These are phyloP conservation scores for Tricholaema leucomelas DNA, from an alignment of 2,113 vertebrate species.

Conservation along the genomic window DNA sequence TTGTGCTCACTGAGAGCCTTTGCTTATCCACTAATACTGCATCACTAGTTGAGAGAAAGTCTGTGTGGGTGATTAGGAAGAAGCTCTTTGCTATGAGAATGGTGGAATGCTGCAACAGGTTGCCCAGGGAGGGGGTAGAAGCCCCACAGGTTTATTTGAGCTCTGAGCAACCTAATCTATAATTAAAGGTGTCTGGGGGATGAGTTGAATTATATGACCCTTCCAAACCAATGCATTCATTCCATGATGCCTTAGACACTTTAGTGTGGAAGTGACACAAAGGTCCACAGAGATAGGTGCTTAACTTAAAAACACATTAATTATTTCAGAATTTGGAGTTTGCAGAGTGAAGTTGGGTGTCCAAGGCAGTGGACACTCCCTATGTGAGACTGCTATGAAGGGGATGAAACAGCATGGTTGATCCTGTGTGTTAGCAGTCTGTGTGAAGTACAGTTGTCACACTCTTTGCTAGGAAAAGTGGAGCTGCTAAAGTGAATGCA, in stretches of 20 bases:
- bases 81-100: no score
- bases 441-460: not conserved
- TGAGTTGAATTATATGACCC: no score
- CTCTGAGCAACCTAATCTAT: no score
- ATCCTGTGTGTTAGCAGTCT: not conserved
- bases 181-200: no score
- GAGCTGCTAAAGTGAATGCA: not conserved
- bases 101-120: no score
- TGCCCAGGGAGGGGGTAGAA: no score
- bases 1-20: not conserved
- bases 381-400: not conserved
- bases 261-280: not conserved
- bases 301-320: not conserved
- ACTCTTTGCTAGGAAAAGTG: not conserved
- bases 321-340: not conserved
- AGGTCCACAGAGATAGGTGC: not conserved
- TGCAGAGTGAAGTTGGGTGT: not conserved
- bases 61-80: not conserved
- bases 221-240: no score
- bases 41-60: not conserved
- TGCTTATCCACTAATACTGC: not conserved
- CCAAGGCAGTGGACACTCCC: not conserved
- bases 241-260: not conserved
- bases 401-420: not conserved
- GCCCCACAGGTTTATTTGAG: no score